Conservation (phyloP, 2,888 invertebrate genomes). For the Philopedon plagiatum region DNA sequence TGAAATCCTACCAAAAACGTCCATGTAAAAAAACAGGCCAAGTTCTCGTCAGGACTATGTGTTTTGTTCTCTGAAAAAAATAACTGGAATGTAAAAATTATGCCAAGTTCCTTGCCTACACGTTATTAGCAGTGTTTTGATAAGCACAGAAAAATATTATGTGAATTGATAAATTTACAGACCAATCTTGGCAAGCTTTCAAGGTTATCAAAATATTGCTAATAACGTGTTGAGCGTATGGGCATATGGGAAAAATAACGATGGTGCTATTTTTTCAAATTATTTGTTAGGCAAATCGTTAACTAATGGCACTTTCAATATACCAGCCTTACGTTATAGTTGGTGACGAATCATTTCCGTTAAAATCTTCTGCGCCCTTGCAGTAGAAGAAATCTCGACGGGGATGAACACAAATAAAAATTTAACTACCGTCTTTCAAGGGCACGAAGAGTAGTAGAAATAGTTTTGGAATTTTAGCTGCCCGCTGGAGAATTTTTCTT, state of each 20-base stretch:
- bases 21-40: too few relatives aligned
- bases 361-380: constrained; percentile 47
- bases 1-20: too few relatives aligned
- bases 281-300: constrained; percentile 41
- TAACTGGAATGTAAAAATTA: too few relatives aligned
- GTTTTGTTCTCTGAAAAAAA: too few relatives aligned
- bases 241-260: constrained; percentile 54
- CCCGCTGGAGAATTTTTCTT: constrained; percentile 40
- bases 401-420: constrained; percentile 36
- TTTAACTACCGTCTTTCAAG: constrained; percentile 42
- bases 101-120: too few relatives aligned
- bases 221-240: too few relatives aligned
- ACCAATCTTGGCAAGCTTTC: too few relatives aligned
- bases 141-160: too few relatives aligned
- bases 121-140: too few relatives aligned
- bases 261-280: constrained; percentile 54
- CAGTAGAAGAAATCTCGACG: constrained; percentile 34
- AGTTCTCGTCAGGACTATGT: too few relatives aligned
- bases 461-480: constrained; percentile 40
- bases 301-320: constrained; percentile 28
- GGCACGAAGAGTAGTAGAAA: constrained; percentile 44
- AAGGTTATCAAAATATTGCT: too few relatives aligned
- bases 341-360: constrained; percentile 43
- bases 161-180: too few relatives aligned
- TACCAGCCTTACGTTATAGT: constrained; percentile 45